A percentile compares a stretch with the other conserved stretches of the same genome.
These are phyloP conservation scores for Galerucella nymphaeae DNA, from an alignment of 2,888 invertebrate species.

Conservation along the genomic window DNA sequence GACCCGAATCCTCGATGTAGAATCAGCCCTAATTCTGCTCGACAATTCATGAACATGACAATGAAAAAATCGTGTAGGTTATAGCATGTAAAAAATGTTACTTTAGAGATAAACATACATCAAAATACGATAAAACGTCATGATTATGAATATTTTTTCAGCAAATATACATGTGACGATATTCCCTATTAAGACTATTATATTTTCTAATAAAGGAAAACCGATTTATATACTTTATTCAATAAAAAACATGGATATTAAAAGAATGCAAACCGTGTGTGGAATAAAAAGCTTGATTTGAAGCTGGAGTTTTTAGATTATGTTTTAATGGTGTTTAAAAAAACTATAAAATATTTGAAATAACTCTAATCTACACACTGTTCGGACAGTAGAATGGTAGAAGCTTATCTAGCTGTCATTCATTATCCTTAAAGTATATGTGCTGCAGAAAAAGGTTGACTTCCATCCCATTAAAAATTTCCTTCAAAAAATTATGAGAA, in stretches of 20 bases:
- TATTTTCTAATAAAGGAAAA: neutral
- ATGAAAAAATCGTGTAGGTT: slow-evolving; percentile 4
- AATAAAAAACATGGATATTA: neutral
- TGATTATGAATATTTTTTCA: neutral
- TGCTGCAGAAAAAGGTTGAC: slow-evolving; percentile 21
- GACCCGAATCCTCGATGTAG: slow-evolving; percentile 1
- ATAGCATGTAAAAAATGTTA: slow-evolving; percentile 8
- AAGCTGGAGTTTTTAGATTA: too few relatives aligned
- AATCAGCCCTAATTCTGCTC: neutral
- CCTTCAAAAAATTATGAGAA: slow-evolving; percentile 40
- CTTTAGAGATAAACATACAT: neutral
- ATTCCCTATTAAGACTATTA: neutral
- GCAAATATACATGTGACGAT: slow-evolving; percentile 6
- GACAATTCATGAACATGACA: slow-evolving; percentile 14
- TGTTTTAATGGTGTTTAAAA: neutral
- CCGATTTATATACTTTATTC: neutral
- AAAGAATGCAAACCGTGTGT: neutral
- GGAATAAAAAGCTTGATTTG: neutral
- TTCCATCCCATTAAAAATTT: slow-evolving; percentile 34
- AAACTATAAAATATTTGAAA: neutral
- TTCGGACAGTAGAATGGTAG: neutral
- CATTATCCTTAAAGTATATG: slow-evolving; percentile 22
- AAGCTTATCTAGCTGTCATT: slow-evolving; percentile 17
- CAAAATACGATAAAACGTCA: neutral
- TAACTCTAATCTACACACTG: neutral